Base-by-base conservation (phyloP, 2,797 vertebrate species). In the Craterocephalus amniculus region DNA sequence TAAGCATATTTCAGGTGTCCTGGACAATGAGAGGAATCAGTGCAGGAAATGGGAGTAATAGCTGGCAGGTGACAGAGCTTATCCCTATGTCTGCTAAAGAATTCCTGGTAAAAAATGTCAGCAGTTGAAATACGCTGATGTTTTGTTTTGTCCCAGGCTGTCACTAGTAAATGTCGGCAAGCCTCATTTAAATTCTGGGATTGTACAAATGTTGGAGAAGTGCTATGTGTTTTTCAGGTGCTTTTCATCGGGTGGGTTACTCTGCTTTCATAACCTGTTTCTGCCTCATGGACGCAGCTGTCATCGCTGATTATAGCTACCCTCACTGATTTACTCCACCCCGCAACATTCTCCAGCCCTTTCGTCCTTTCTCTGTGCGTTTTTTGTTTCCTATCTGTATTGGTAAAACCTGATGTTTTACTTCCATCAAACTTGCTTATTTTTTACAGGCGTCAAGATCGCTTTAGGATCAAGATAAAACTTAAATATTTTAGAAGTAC, bases 171-270 rank as follows among this genome's bases (percentile, higher is more conserved):
- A 85, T 79, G 79, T 88, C 63, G 40, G 76, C 4, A 10, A 80
- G 76, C 31, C 83, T 89, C 75, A 84, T 91, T 90, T 80, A 78
- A 83, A 91, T 92, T 80, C 86, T 83, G 71, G 34, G 76, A 68
- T 79, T 72, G 86, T 74, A 76, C 73, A 78, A 67, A 14, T 76
- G 74, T 77, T 69, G 80, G 54, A 72, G 79, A 79, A 66, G 59
- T 56, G 64, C 57, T 60, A 49, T 61, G 36, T 76, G 63, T 66
- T 76, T 73, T 59, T 83, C 71, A 57, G 61, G 70, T 70, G 68
- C 63, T 40, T 80, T 73, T 65, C 59, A 57, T 51, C 54, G 54
- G 62, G 68, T 63, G 59, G 45, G 36, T 67, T 76, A 64, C 60
- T 74, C 31, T 49, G 61, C 69, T 83, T 83, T 78, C 79, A 83